Conservation (phyloP, 2,888 invertebrate species). For the Eristalis intricaria region DNA sequence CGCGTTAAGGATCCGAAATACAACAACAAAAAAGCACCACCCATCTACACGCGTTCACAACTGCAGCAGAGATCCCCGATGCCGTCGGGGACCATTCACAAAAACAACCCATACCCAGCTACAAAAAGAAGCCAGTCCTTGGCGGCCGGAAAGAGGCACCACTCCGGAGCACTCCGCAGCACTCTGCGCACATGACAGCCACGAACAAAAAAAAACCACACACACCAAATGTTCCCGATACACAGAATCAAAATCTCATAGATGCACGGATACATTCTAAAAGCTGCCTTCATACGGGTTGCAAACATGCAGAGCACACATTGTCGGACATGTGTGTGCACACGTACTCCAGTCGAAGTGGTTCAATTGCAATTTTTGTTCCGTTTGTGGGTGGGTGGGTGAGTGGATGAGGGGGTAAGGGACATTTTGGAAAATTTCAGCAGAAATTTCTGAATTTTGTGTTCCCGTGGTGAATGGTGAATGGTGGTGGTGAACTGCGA, state of each 20-base stretch:
- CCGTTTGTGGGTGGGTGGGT: not conserved
- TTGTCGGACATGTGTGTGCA: slow-evolving; percentile 57
- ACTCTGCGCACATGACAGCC: not conserved
- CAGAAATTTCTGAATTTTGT: slow-evolving; percentile 53
- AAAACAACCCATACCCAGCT: not conserved
- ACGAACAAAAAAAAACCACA: slow-evolving; percentile 1
- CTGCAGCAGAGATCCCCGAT: slow-evolving; percentile 21
- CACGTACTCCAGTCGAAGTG: slow-evolving; percentile 25
- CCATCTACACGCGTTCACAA: slow-evolving; percentile 40
- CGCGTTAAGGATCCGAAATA: slow-evolving; percentile 10
- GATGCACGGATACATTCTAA: slow-evolving; percentile 42
- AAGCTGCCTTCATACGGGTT: slow-evolving; percentile 23
- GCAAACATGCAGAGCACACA: slow-evolving; percentile 58
- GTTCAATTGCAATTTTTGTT: slow-evolving; percentile 50
- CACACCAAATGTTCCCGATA: not conserved
- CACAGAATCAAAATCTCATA: slow-evolving; percentile 46
- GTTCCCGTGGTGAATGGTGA: slow-evolving; percentile 14
- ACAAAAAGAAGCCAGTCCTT: not conserved
- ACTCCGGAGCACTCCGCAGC: not conserved
- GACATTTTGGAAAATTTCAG: slow-evolving; percentile 37
- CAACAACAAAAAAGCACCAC: not conserved
- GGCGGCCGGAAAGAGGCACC: slow-evolving; percentile 22
- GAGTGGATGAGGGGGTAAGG: not conserved
- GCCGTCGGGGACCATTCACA: not conserved
- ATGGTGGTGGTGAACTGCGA: slow-evolving; percentile 6